phyloP scores from a whole-genome alignment of 2,888 invertebrate species.

The Cantharis rustica region DNA sequence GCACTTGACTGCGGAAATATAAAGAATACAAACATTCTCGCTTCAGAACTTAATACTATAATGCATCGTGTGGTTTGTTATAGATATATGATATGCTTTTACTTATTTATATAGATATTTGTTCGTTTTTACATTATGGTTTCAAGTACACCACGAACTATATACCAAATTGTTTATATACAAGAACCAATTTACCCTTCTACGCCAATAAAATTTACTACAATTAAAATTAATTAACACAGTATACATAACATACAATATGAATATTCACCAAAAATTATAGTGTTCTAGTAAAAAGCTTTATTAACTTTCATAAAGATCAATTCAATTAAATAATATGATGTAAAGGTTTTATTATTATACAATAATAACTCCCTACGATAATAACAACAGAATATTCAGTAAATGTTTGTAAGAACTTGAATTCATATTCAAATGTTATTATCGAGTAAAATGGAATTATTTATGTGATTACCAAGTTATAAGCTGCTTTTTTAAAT shows the following conservation, averaged over 20 bases:
- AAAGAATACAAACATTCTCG: constrained; percentile 6
- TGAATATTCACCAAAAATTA: background rate
- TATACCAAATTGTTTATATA: background rate
- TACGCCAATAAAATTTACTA: background rate
- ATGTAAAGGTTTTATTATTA: background rate
- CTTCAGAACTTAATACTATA: constrained; percentile 23
- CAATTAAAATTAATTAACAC: background rate
- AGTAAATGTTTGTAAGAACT: background rate
- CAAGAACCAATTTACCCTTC: background rate
- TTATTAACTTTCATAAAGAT: background rate
- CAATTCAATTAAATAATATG: background rate
- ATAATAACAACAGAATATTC: background rate
- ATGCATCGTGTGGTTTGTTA: constrained; percentile 13
- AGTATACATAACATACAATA: background rate
- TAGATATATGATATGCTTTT: constrained; percentile 19
- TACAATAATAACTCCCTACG: background rate
- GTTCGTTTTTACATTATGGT: background rate
- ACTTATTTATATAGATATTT: constrained; percentile 5
- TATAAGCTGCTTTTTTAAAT: background rate
- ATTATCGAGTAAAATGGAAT: background rate
- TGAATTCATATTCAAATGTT: background rate
- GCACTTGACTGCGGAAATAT: constrained; percentile 3
- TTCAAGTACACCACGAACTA: background rate
- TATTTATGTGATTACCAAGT: background rate
- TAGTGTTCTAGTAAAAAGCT: background rate